Base-by-base conservation (phyloP, 2,797 vertebrate genomes). In the Peromyscus eremicus region DNA sequence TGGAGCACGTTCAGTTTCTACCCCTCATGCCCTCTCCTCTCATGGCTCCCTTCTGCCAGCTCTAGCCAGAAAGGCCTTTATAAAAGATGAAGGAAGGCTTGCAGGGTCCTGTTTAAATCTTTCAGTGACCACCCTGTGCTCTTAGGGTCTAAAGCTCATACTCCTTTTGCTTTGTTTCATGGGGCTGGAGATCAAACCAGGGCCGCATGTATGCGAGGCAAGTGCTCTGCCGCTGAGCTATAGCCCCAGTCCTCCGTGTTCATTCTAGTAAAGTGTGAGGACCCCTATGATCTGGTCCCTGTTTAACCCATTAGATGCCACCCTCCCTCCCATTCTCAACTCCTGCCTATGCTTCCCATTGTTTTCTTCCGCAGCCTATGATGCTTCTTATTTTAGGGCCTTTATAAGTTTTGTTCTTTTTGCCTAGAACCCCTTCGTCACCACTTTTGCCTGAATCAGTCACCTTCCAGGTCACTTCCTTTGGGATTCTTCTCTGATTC, bases 401-500 rank as follows among this genome's bases (percentile, higher is more conserved):
- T 92, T 77, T 79, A 12, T 19, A 52, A n/a, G 29, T 84, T 92
- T 91, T 82, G 40, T 73, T 84, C 37, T 89, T 81, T 92, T 32
- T 88, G 29, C 52, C 37, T 91, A 5, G 66, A 43, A 71, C 60
- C 14, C 60, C 92, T 87, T 40, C 37, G 62, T 93, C 32, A 84
- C 25, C 12, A n/a, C 60, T 8, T 89, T 81, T 71, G 46, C 77
- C 91, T 88, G 17, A 46, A 85, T 81, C n/a, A 43, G 8, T 73
- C 89, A 64, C 84, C 71, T 40, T 84, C 32, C 25, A 73, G 49
- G 23, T 86, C 37, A 60, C 46, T 85, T 84, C 75, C 95, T 94
- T 85, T 73, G 62, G 49, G 40, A 10, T 40, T 96, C 60, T 84
- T 91, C 66, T 85, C 71, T 62, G 62, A 95, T 77, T 62, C 89